Percentiles rank a stretch among this genome's conserved stretches.
Conservation (phyloP, 2,113 vertebrate species). For the Oncorhynchus mykiss region DNA sequence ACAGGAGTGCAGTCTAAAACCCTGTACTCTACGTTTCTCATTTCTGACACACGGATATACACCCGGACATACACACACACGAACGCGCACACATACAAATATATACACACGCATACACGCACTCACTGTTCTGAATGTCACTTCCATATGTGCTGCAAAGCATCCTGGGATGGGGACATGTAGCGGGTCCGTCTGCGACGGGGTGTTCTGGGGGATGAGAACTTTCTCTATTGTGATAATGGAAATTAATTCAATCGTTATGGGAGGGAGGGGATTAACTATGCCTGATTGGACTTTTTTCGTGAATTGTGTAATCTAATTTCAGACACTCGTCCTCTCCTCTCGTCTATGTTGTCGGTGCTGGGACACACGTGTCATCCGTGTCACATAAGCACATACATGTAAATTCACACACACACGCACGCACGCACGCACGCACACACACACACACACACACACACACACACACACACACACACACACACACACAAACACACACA, state of each 20-base stretch:
- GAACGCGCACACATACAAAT: too few species aligned
- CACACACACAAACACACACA: not conserved
- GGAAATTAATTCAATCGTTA: constrained; percentile 82
- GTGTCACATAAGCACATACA: too few species aligned
- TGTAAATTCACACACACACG: too few species aligned
- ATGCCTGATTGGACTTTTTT: constrained; percentile 76
- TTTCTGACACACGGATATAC: constrained; percentile 14
- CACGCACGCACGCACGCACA: too few species aligned
- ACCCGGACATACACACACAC: too few species aligned
- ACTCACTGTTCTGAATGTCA: not conserved
- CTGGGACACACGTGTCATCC: too few species aligned
- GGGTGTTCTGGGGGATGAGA: constrained; percentile 67
- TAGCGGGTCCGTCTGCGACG: constrained; percentile 44
- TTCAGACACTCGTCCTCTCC: constrained; percentile 38
- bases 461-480: constrained; percentile 1
- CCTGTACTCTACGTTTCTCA: constrained; percentile 43
- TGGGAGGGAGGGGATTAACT: constrained; percentile 66
- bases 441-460: not conserved
- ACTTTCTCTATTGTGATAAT: constrained; percentile 64
- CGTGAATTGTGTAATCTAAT: constrained; percentile 77
- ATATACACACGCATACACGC: too few species aligned
- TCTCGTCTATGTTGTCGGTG: too few species aligned
- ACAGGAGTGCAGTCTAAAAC: constrained; percentile 8
- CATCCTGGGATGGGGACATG: constrained; percentile 61
- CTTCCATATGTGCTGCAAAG: constrained; percentile 53